Evolutionary conservation across 2,888 invertebrate genomes (phyloP).

Genomic region (Drosophila picticornis): DNA sequence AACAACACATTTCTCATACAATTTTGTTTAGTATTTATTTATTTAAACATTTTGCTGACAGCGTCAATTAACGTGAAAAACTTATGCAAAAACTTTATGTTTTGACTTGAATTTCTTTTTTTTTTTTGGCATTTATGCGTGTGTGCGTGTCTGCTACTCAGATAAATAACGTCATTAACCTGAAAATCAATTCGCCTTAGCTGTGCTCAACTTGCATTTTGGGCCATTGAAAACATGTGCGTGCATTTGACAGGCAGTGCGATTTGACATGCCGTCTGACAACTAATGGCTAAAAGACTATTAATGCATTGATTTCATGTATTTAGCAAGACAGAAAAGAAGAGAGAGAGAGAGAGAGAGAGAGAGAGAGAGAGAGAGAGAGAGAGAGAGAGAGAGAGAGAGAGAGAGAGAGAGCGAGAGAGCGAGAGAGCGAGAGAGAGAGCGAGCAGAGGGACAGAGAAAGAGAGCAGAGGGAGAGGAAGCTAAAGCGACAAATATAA

Average conservation of each 20-base stretch:
- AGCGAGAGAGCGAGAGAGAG: background rate
- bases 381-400: background rate
- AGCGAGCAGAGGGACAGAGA: background rate
- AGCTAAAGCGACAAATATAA: too few species aligned
- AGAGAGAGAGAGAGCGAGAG: background rate
- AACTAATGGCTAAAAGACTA: constrained; percentile 34
- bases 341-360: background rate
- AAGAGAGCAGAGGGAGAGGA: background rate
- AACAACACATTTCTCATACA: constrained; percentile 2
- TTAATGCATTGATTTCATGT: constrained; percentile 22
- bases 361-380: background rate
- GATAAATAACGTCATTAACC: constrained; percentile 50
- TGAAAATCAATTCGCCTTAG: constrained; percentile 60
- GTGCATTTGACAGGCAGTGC: constrained; percentile 40
- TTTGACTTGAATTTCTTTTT: constrained; percentile 39
- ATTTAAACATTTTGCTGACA: constrained; percentile 65
- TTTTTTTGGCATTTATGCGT: background rate
- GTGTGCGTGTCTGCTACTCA: constrained; percentile 5
- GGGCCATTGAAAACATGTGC: constrained; percentile 20
- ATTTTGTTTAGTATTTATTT: constrained; percentile 19
- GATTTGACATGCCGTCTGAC: constrained; percentile 37
- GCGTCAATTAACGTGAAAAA: constrained; percentile 69
- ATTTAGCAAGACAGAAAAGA: background rate
- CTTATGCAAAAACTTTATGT: constrained; percentile 48
- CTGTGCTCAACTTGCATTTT: constrained; percentile 36